Evolutionary conservation across 2,113 vertebrate genomes (phyloP), one percentile per base, ranked within the genome.

Genomic region (Aldabrachelys gigantea): DNA sequence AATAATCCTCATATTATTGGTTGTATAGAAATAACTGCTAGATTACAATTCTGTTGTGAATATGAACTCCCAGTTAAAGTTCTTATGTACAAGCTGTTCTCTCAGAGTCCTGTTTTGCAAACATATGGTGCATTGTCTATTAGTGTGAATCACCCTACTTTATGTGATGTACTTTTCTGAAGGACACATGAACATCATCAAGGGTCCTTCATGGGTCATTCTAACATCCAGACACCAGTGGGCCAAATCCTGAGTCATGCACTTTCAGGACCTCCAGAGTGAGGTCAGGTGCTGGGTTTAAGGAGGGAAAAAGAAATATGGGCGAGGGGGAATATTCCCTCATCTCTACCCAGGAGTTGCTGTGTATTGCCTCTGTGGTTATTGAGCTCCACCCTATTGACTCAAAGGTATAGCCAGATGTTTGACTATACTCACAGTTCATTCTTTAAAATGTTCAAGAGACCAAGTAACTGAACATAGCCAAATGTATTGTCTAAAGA

Each of bases 51-150:
- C 81, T 79, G 2, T 49, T 59, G n/a, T 50, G 72, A 65, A 79
- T 52, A 84, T 84, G 76, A 59, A 47, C 38, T 79, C 29, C 14
- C 47, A 84, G 56, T 79, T 79, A 59, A 84, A 59, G 75, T 44
- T 78, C 35, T 79, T 83, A n/a, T 21, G 47, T 78, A 90, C 89
- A 90, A 11, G 75, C 53, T 62, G 82, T 90, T 90, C 82, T 54
- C 6, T 4, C 10, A 38, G 35, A 84, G 57, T 19, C 35, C 59
- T 59, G 29, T 35, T 75, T 90, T 79, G 72, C 44, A 84, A 57
- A n/a, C 54, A 50, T 72, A 27, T 6, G 10, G 24, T 57, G 41
- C 10, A 5, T 47, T 52, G 54, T 47, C 17, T 79, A 8, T 62
- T 41, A 31, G 41, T 25, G 22, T 59, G 35, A 49, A 54, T 76